These are phyloP conservation scores for Anoplius nigerrimus DNA, from an alignment of 2,888 invertebrate genomes.

Conservation along the genomic window DNA sequence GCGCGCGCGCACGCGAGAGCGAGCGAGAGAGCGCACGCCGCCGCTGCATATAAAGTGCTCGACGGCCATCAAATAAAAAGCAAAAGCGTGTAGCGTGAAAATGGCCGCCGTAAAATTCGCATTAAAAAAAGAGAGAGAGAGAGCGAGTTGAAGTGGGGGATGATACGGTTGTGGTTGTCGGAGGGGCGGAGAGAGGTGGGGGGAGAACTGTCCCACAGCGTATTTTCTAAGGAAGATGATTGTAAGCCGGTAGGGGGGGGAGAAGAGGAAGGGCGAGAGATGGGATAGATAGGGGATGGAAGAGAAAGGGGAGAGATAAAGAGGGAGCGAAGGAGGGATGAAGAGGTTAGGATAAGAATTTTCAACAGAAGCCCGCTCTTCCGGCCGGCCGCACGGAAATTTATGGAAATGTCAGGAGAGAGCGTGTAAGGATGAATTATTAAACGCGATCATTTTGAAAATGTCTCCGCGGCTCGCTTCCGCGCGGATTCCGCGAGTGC, in stretches of 20 bases:
- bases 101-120: slow-evolving; percentile 45
- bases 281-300: neutral
- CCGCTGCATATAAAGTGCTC: slow-evolving; percentile 41
- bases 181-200: slow-evolving; percentile 9
- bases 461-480: neutral
- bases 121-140: slow-evolving; percentile 36
- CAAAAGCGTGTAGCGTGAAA: slow-evolving; percentile 55
- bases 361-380: neutral
- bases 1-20: slow-evolving; percentile 9
- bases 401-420: slow-evolving; percentile 5
- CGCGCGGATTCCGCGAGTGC: neutral
- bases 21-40: slow-evolving; percentile 1
- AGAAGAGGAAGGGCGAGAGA: neutral
- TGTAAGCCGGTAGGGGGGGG: neutral
- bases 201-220: slow-evolving; percentile 9
- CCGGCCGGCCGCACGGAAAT: neutral
- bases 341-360: neutral
- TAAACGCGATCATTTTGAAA: neutral
- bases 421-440: too few species aligned
- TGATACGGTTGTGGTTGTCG: neutral
- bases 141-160: slow-evolving; percentile 15
- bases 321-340: slow-evolving; percentile 1
- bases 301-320: slow-evolving; percentile 6
- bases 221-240: slow-evolving; percentile 30
- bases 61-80: slow-evolving; percentile 52